phyloP scores from a whole-genome alignment of 2,797 vertebrate species.

The Sternotherus odoratus region DNA sequence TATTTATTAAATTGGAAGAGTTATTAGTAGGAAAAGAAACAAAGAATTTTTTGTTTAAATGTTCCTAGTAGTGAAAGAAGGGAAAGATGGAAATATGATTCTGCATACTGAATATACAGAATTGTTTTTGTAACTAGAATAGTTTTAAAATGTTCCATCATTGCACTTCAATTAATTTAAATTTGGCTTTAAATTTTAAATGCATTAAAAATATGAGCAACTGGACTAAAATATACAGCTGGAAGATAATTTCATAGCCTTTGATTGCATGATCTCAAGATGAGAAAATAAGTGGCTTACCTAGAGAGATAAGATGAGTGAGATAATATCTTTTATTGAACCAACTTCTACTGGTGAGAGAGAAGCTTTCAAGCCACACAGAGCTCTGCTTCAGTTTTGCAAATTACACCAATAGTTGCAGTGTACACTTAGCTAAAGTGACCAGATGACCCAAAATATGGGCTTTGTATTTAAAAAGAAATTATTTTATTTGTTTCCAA shows the following conservation, averaged over 20 bases:
- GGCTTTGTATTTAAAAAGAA: background rate
- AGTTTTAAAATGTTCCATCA: background rate
- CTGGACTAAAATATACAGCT: background rate
- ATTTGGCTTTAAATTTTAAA: background rate
- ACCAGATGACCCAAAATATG: background rate
- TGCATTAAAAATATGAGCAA: background rate
- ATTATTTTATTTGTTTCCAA: background rate
- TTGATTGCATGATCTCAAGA: background rate
- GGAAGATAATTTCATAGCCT: background rate
- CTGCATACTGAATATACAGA: background rate
- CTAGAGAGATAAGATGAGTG: background rate
- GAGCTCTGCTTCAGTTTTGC: background rate
- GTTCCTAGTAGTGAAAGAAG: constrained; percentile 11
- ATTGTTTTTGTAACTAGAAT: background rate
- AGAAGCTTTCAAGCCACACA: background rate
- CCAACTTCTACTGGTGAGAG: background rate
- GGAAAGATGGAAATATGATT: background rate
- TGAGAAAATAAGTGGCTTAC: background rate
- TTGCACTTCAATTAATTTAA: background rate
- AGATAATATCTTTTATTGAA: background rate
- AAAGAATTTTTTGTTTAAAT: accelerated
- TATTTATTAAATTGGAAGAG: background rate
- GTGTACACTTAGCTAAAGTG: background rate
- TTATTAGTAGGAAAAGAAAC: background rate
- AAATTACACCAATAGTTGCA: background rate